Evolutionary conservation across 2,888 invertebrate species (phyloP), one percentile per base, ranked within the genome.

Genomic region (Ctenicera cuprea): DNA sequence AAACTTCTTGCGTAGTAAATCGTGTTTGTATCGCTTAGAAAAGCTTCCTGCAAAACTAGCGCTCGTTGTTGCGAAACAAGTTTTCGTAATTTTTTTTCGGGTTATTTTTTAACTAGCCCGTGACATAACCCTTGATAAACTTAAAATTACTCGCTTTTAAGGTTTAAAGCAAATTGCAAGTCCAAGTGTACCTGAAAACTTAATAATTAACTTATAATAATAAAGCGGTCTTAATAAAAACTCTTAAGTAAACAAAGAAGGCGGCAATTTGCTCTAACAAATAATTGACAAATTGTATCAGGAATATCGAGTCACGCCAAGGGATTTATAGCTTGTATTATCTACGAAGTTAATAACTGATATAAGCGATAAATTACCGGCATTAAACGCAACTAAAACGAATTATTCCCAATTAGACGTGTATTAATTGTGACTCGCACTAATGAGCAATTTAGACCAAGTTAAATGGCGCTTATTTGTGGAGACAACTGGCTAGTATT

Each of bases 251-350:
- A 48, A 48, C 48, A 48, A 48, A 48, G 48, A 48, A 48, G 48
- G 38, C 38, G 18, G 30, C 50, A 73, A 73, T 75, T 76, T 76
- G 37, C 70, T 71, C 66, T 66, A 77, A 75, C 75, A 76, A 76
- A 75, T 77, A 77, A 77, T 77, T 77, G 78, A 78, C 78, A 78
- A 78, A 78, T 78, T 78, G 72, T 71, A 73, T 78, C 69, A 54
- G 68, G 77, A 74, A 75, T 73, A 78, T 74, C 73, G 61, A 75
- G 77, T 77, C 75, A 77, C 77, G 77, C 70, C 57, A 62, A 62
- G 71, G 66, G 76, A 78, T 78, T 78, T 78, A 78, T 78, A 43
- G 74, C 59, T 38, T 48, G 65, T 68, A 73, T 64, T 68, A 73
- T 71, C 59, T 52, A 54, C 59, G 33, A 43, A 71, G 73, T 64